Base-by-base conservation (phyloP, 2,797 vertebrate genomes). In the Halcyon smyrnensis region DNA sequence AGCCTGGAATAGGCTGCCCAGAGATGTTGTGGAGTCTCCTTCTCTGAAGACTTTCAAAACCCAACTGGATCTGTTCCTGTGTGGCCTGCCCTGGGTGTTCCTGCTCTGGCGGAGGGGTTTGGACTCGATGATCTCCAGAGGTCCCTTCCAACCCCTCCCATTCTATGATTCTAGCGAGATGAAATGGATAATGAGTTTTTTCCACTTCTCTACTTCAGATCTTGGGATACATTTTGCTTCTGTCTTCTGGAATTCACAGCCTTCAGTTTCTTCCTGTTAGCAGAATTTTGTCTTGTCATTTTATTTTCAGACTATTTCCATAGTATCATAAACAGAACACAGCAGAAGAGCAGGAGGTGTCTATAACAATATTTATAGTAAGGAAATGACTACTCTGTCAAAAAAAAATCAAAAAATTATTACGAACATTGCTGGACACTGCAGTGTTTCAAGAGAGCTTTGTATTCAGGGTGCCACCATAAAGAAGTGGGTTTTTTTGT, bases 161-260 rank as follows among this genome's bases (percentile, higher is more conserved):
- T 51, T 51, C 50, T 51, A 15, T 27, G 50, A 14, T 28, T 16
- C 50, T 28, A 28, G 15, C 6, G 39, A 34, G 4, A 3, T 17
- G 0, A 57, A 75, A 70, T 8, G 2, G 2, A 17, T 48, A 32
- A 0, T 6, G 16, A 24, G 3, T 25, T 4, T 79, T 70, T 59
- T 54, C 30, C 23, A 56, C 7, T 2, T 48, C 4, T 69, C 8
- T n/a, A 0, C 30, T 74, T 70, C 28, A 84, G 19, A 69, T 3
- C 4, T 24, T 48, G 12, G 12, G 5, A 21, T 24, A 9, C 2
- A 12, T 1, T 41, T 67, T 45, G 4, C 8, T 64, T n/a, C 5
- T 0, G 0, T 17, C 15, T 86, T 57, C 46, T 45, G 17, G 39
- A 90, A 65, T 51, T 80, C 3, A 43, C 21, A 34, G 12, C 34